Conservation (phyloP, 2,888 invertebrate species). For the Leptinotarsa rubiginosa region DNA sequence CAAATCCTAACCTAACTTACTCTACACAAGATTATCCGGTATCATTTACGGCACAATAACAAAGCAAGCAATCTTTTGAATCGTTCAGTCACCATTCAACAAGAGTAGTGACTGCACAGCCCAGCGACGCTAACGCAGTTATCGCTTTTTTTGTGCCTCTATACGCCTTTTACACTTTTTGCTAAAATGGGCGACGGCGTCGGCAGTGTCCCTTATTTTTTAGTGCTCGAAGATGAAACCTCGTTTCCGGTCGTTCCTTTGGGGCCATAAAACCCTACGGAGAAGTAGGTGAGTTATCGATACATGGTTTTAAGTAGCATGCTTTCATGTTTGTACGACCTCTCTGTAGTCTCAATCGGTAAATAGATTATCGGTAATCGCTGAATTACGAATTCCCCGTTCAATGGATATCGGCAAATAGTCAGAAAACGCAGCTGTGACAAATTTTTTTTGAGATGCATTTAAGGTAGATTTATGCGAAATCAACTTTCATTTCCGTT, state of each 20-base stretch:
- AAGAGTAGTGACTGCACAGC: slow-evolving; percentile 3
- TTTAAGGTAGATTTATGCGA: no score
- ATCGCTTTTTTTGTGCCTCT: slow-evolving; percentile 3
- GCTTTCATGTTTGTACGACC: not conserved
- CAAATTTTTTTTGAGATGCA: no score
- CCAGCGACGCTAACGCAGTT: not conserved
- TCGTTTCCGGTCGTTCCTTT: slow-evolving; percentile 83
- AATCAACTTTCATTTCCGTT: no score
- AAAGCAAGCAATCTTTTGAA: no score
- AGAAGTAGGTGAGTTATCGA: slow-evolving; percentile 85
- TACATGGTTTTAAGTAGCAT: slow-evolving; percentile 47
- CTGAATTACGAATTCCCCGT: not conserved
- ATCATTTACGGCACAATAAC: no score
- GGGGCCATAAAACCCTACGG: slow-evolving; percentile 85
- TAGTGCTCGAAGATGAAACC: slow-evolving; percentile 85
- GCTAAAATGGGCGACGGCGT: slow-evolving; percentile 35
- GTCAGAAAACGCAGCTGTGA: no score
- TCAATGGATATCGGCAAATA: no score
- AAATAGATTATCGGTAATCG: not conserved
- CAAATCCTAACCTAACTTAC: not conserved
- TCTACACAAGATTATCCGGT: not conserved
- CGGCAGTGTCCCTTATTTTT: slow-evolving; percentile 65
- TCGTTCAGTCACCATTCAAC: no score
- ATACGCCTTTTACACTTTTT: not conserved
- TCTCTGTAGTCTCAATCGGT: not conserved